Base-by-base conservation (phyloP, 2,888 invertebrate species). In the Synanthedon vespiformis region DNA sequence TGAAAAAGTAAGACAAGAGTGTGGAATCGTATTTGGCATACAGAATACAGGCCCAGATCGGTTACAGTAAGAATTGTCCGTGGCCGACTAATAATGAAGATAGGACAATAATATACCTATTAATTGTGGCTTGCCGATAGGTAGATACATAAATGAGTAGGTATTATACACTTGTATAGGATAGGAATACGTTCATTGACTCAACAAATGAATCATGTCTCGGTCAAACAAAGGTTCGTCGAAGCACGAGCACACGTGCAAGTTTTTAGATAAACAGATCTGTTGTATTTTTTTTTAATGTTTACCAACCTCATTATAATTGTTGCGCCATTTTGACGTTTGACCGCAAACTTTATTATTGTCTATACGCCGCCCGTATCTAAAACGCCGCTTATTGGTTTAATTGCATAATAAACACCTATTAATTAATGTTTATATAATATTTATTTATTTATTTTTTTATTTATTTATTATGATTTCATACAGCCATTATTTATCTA, bases 151-250 rank as follows among this genome's bases (percentile, higher is more conserved):
- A 22, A 22, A 10, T 34, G 10, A 10, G 10, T 34, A 34, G 1
- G 27, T 34, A 34, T 34, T 34, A 34, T 34, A 34, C 10, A 34
- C 34, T 34, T 1, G 10, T 34, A 34, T 34, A 34, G 34, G 34
- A 34, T 34, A 34, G 34, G 34, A 22, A 34, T 34, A 34, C 48
- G 40, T 27, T 48, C 47, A 49, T 44, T 44, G 44, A 50, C 49
- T 48, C 49, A 55, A 55, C 55, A 57, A 58, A 59, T 53, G 56
- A 56, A 56, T 57, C 55, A 58, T 51, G 51, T 53, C 51, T 44
- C 34, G 44, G 44, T 44, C 44, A 44, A 14, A 44, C 44, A 44
- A 44, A 44, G 44, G 44, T 13, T 44, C n/a, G 14, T 22, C 22
- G 22, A 22, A 22, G 22, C 22, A 4, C 22, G 8, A 34, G 13